These are phyloP conservation scores for Hydrocynus forskahlii DNA, from an alignment of 2,797 vertebrate species.

Conservation along the genomic window DNA sequence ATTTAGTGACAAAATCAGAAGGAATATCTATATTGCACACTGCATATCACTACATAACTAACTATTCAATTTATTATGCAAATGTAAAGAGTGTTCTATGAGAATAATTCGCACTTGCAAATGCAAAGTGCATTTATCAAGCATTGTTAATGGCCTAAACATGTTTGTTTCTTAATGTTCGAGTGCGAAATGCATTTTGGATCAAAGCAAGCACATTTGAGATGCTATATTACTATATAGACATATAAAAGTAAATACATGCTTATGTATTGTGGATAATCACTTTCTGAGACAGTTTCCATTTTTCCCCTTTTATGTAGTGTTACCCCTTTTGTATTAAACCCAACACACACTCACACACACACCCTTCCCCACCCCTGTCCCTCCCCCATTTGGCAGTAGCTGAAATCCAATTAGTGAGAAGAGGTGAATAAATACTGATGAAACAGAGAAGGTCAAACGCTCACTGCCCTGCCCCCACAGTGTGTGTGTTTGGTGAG, in stretches of 20 bases:
- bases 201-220: neutral
- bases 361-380: neutral
- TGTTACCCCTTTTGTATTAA: too few species aligned
- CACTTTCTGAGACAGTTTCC: neutral
- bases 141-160: neutral
- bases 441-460: constrained; percentile 64
- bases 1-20: too few species aligned
- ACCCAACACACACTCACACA: constrained; percentile 23
- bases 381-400: constrained; percentile 36
- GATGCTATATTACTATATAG: neutral
- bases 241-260: too few species aligned
- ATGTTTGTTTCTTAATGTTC: neutral
- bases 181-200: neutral
- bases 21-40: too few species aligned
- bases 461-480: constrained; percentile 49
- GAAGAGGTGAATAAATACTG: constrained; percentile 50
- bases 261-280: too few species aligned
- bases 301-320: constrained; percentile 12
- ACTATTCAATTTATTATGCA: neutral
- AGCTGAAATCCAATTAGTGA: constrained; percentile 49
- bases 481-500: neutral
- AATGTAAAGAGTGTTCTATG: neutral
- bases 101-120: neutral
- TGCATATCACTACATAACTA: too few species aligned
- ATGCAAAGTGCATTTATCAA: neutral